Base-by-base conservation (phyloP, 2,113 vertebrate genomes). In the Poicephalus gulielmi region DNA sequence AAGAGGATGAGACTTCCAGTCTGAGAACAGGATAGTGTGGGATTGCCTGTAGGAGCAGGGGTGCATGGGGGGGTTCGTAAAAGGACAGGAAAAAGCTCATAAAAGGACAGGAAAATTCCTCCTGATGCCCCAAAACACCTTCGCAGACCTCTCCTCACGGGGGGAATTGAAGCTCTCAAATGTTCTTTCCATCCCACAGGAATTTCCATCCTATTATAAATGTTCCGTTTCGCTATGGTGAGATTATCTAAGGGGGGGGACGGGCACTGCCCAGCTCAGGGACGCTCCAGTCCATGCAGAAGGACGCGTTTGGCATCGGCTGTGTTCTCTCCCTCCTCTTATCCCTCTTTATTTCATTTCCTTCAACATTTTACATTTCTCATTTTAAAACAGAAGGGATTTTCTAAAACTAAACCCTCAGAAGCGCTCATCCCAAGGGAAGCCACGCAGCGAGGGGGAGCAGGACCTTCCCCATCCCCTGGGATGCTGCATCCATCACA, bases 311-410 rank as follows among this genome's bases (percentile, higher is more conserved):
- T 35, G 33, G 22, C 57, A 59, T 35, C 33, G 22, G 57, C 46
- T 7, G 3, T 0, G 1, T 12, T 13, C 70, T 0, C 62, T 31
- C 43, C 43, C 41, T 41, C 0, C 10, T 0, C 7, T 10, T 50
- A 0, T 24, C 55, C 52, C 86, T 68, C 89, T 96, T 96, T 95
- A 95, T 95, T 95, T 55, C 39, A 0, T 30, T 74, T 27, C 63
- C 52, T 4, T 11, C 3, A 11, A 7, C 46, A 0, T 1, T 5
- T 66, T 6, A 14, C 39, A 1, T 8, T 23, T 59, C 33, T 24
- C 20, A 4, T 24, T 59, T 47, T 59, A 41, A 93, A 93, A 55
- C 6, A 47, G 1, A 68, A 79, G 9, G 2, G 24, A 4, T 63
- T 67, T 14, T 17, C 91, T 20, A 10, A 83, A 90, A 66, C 16